Conservation (phyloP, 2,113 vertebrate species). For the Noctilio leporinus region DNA sequence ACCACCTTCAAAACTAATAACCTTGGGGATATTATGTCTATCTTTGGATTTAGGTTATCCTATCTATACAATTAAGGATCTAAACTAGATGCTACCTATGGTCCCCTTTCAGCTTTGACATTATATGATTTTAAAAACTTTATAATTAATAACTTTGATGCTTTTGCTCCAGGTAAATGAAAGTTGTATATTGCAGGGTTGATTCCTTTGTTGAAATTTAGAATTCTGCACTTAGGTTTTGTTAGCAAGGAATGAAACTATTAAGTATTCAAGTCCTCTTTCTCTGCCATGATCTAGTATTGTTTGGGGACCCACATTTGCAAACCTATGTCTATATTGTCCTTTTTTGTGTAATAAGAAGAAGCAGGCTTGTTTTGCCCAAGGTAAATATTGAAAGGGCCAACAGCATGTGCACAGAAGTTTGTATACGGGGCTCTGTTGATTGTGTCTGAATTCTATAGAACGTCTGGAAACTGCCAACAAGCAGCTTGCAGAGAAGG, state of each 20-base stretch:
- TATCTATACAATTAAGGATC: not conserved
- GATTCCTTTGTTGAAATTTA: not conserved
- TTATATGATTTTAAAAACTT: not conserved
- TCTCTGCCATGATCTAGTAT: not conserved
- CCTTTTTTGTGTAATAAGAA: conserved; percentile 20
- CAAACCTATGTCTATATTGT: not conserved
- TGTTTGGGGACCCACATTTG: not conserved
- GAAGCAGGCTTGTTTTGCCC: conserved; percentile 10
- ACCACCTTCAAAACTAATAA: not conserved
- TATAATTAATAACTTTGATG: not conserved
- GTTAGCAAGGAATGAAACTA: not conserved
- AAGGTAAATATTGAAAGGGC: conserved; percentile 19
- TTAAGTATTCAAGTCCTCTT: not conserved
- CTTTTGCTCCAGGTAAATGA: not conserved
- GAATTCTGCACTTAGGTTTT: not conserved
- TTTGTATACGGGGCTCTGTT: not conserved
- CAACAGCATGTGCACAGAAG: not conserved
- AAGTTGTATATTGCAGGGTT: not conserved
- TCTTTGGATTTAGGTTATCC: not conserved
- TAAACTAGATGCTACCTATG: not conserved
- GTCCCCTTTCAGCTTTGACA: not conserved
- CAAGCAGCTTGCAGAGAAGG: conserved; percentile 95
- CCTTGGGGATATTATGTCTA: not conserved
- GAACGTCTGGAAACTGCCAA: conserved; percentile 98
- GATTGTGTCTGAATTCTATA: conserved; percentile 71